Evolutionary conservation across 2,797 vertebrate species (phyloP).

Genomic region (Monodelphis domestica): DNA sequence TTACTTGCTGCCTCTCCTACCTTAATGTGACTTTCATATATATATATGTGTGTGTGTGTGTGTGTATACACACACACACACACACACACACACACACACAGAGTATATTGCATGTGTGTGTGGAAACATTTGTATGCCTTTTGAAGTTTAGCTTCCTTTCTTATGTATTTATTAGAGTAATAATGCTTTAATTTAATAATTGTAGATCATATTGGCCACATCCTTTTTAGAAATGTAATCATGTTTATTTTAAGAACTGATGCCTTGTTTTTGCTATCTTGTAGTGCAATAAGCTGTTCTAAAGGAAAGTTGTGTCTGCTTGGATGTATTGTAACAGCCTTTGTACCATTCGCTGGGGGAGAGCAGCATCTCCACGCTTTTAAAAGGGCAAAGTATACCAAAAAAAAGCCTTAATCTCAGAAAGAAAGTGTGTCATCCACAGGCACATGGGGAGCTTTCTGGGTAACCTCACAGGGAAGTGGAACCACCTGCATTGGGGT

Average conservation of each 20-base stretch:
- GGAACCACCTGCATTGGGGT: slow-evolving; percentile 32
- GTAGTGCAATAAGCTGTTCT: slow-evolving; percentile 95
- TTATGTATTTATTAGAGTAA: slow-evolving; percentile 89
- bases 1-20: slow-evolving; percentile 87
- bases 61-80: slow-evolving; percentile 74
- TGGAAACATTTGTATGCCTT: slow-evolving; percentile 82
- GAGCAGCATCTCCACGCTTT: slow-evolving; percentile 81
- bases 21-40: slow-evolving; percentile 86
- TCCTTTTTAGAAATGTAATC: slow-evolving; percentile 86
- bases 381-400: slow-evolving; percentile 82
- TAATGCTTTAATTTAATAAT: slow-evolving; percentile 89
- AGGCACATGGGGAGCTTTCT: slow-evolving; percentile 77
- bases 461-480: slow-evolving; percentile 78
- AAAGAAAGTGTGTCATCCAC: slow-evolving; percentile 85
- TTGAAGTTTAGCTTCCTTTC: slow-evolving; percentile 85
- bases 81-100: neutral
- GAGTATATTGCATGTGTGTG: slow-evolving; percentile 65
- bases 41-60: slow-evolving; percentile 79
- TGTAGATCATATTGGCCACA: slow-evolving; percentile 84
- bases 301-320: slow-evolving; percentile 84
- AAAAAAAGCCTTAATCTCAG: slow-evolving; percentile 87
- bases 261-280: slow-evolving; percentile 89
- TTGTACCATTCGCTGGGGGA: slow-evolving; percentile 77
- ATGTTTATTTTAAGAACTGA: slow-evolving; percentile 86
- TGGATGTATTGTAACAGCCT: slow-evolving; percentile 79